Conservation (phyloP, 2,113 vertebrate genomes). For the Xiphophorus couchianus region DNA sequence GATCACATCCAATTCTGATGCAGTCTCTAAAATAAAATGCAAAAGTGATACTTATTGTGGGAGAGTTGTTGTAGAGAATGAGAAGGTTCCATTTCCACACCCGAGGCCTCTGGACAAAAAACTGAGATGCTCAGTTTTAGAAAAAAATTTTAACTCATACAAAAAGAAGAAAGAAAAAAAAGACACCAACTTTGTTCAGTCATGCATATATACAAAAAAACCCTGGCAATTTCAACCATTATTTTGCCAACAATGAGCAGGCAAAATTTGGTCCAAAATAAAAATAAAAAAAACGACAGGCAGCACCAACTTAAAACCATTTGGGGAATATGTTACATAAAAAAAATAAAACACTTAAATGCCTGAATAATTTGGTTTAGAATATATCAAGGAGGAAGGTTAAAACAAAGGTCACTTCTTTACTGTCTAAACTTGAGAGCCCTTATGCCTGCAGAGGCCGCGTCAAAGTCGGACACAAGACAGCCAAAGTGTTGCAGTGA, state of each 20-base stretch:
- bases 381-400: slow-evolving; percentile 7
- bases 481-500: not conserved
- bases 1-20: slow-evolving; percentile 56
- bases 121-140: slow-evolving; percentile 37
- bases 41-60: slow-evolving; percentile 29
- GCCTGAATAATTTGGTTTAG: slow-evolving; percentile 35
- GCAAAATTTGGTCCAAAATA: slow-evolving; percentile 55
- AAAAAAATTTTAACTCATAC: not conserved
- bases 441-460: slow-evolving; percentile 35
- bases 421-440: slow-evolving; percentile 17
- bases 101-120: slow-evolving; percentile 11
- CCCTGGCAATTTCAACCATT: slow-evolving; percentile 22
- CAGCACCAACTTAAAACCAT: slow-evolving; percentile 24
- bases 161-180: not conserved
- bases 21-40: slow-evolving; percentile 54
- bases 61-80: slow-evolving; percentile 20
- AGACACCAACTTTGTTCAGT: not conserved
- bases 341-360: slow-evolving; percentile 4
- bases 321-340: slow-evolving; percentile 19
- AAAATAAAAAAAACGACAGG: slow-evolving; percentile 8
- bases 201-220: slow-evolving; percentile 6
- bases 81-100: slow-evolving; percentile 28
- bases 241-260: slow-evolving; percentile 48
- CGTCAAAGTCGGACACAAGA: slow-evolving; percentile 14
- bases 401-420: slow-evolving; percentile 40